phyloP scores from a whole-genome alignment of 92 coral and sea anemone species.

The Epizoanthus stellaris region DNA sequence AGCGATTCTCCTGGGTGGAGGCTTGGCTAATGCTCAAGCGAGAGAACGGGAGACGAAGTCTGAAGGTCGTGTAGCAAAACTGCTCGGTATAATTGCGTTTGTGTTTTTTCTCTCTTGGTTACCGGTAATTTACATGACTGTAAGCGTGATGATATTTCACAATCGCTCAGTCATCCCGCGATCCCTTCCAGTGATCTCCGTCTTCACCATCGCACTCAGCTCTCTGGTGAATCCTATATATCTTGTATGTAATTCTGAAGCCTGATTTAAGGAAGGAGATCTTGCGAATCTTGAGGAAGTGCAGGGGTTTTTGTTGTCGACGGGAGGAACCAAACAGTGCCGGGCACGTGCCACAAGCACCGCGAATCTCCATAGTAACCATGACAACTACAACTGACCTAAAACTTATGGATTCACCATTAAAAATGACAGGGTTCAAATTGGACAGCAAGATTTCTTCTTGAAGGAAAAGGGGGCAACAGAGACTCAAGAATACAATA shows the following conservation, averaged over 20 bases:
- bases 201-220: slow-evolving; percentile 15
- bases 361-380: not conserved
- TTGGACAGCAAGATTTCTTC: not conserved
- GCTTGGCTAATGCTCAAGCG: not conserved
- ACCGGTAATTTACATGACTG: slow-evolving; percentile 27
- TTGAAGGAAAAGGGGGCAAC: not conserved
- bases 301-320: not conserved
- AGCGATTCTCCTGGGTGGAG: not conserved
- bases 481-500: too few relatives aligned
- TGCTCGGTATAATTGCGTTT: not conserved
- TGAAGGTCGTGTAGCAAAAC: not conserved
- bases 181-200: slow-evolving; percentile 11
- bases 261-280: slow-evolving; percentile 18
- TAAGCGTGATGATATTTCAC: slow-evolving; percentile 19
- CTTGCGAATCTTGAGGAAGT: not conserved
- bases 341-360: not conserved
- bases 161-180: not conserved
- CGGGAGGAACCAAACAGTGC: not conserved
- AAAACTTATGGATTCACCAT: not conserved
- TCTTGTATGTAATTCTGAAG: slow-evolving; percentile 11
- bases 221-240: slow-evolving; percentile 9
- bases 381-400: not conserved
- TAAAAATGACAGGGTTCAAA: not conserved
- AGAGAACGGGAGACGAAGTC: not conserved
- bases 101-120: slow-evolving; percentile 15